Evolutionary conservation across 2,888 invertebrate species (phyloP).

Genomic region (Nymphalis urticae): DNA sequence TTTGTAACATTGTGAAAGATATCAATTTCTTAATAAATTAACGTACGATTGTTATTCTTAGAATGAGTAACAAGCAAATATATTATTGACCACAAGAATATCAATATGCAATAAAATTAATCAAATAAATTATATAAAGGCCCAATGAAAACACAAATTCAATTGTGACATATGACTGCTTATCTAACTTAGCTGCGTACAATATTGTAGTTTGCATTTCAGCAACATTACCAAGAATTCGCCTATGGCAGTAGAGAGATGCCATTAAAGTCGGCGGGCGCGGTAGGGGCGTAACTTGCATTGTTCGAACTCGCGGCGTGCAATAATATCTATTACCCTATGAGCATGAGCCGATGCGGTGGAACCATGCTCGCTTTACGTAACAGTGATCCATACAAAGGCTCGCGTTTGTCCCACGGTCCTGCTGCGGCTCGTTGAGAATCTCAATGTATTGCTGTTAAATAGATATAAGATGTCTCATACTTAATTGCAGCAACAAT

Average conservation of each 20-base stretch:
- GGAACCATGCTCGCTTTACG: conserved; percentile 36
- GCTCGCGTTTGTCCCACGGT: conserved; percentile 35
- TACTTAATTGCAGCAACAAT: conserved; percentile 20
- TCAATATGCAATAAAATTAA: conserved; percentile 22
- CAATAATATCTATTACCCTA: conserved; percentile 41
- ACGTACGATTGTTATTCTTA: neutral
- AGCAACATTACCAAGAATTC: conserved; percentile 36
- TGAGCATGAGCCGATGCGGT: conserved; percentile 34
- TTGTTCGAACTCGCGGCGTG: conserved; percentile 45
- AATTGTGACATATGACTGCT: conserved; percentile 29
- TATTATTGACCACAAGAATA: conserved; percentile 5
- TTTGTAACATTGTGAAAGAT: too few relatives aligned
- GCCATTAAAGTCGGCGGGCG: conserved; percentile 44
- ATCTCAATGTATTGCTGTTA: conserved; percentile 27
- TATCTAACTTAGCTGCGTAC: conserved; percentile 29
- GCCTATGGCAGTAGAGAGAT: conserved; percentile 49
- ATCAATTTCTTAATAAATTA: neutral
- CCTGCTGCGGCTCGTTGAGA: conserved; percentile 28
- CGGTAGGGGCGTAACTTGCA: conserved; percentile 46
- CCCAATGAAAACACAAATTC: conserved; percentile 28
- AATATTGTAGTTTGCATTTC: conserved; percentile 33
- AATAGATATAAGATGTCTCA: conserved; percentile 25
- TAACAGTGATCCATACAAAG: conserved; percentile 35
- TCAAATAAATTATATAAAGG: conserved; percentile 15
- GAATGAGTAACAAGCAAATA: conserved; percentile 5